phyloP scores from a whole-genome alignment of 2,888 invertebrate species.

The Parthenolecanium corni region DNA sequence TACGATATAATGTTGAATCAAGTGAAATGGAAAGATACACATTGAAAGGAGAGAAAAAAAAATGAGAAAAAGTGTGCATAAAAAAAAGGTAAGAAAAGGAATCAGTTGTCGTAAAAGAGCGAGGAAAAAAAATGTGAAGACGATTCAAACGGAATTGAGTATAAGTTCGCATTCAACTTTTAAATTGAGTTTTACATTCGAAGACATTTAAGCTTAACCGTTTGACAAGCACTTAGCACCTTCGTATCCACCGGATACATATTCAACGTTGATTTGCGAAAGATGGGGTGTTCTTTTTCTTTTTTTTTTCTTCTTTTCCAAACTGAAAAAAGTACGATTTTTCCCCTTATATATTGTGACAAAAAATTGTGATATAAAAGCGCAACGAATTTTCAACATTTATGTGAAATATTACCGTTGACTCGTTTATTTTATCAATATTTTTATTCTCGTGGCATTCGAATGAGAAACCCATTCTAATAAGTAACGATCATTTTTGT shows the following conservation, averaged over 20 bases:
- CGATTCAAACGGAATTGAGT: constrained; percentile 21
- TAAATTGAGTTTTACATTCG: constrained; percentile 24
- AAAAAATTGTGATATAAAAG: too few relatives aligned
- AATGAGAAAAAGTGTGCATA: constrained; percentile 4
- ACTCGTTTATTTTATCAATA: too few relatives aligned
- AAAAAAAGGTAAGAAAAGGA: not conserved
- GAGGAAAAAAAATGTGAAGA: constrained; percentile 10
- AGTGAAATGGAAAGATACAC: constrained; percentile 18
- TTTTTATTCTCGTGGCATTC: too few relatives aligned
- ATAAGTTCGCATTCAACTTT: constrained; percentile 24
- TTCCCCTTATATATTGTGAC: not conserved
- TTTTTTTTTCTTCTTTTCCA: not conserved
- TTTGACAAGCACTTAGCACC: constrained; percentile 24
- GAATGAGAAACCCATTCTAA: too few relatives aligned
- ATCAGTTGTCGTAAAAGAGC: constrained; percentile 7
- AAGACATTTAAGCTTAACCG: constrained; percentile 16
- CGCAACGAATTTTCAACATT: too few relatives aligned
- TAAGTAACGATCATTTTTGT: too few relatives aligned
- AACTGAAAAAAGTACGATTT: not conserved
- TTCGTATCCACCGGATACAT: constrained; percentile 11
- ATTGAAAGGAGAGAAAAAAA: not conserved
- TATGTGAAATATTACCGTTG: too few relatives aligned
- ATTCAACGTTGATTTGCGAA: constrained; percentile 6
- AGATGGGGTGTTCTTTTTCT: not conserved
- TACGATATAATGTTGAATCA: constrained; percentile 16